Conservation (phyloP, 1,140 invertebrate species). For the Leptinotarsa undecemlineata region DNA sequence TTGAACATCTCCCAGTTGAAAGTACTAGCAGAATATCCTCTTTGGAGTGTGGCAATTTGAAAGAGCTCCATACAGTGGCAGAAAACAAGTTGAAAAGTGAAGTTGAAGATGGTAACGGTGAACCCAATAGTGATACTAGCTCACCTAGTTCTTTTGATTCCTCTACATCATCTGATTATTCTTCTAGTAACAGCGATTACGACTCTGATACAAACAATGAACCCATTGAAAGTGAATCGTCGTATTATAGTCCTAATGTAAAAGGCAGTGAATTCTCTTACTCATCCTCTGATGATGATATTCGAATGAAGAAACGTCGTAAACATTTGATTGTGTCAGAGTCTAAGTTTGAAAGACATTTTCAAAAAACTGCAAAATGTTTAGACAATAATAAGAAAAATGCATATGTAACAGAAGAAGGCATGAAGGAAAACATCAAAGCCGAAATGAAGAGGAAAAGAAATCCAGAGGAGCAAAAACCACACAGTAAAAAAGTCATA, state of each 20-base stretch:
- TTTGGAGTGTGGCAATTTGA: neutral
- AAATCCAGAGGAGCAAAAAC: too few species aligned
- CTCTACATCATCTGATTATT: neutral
- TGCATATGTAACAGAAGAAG: slow-evolving; percentile 7
- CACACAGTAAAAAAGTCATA: too few species aligned
- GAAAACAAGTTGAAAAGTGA: neutral
- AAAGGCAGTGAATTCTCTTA: neutral
- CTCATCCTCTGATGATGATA: neutral
- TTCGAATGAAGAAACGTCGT: neutral
- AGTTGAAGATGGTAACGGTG: neutral
- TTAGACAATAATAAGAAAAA: neutral
- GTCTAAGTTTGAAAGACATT: slow-evolving; percentile 1
- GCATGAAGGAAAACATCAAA: slow-evolving; percentile 11
- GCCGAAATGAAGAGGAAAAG: neutral
- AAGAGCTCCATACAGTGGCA: neutral
- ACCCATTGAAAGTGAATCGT: neutral
- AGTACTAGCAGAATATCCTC: neutral
- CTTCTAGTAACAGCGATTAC: neutral
- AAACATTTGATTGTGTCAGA: neutral
- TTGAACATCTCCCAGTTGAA: slow-evolving; percentile 16
- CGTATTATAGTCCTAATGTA: neutral
- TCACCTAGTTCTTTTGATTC: neutral
- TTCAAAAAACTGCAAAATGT: slow-evolving; percentile 6
- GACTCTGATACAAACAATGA: neutral
- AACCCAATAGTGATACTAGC: neutral